Evolutionary conservation across 1,140 invertebrate species (phyloP), one percentile per base, ranked within the genome.

Genomic region (Nylanderia fulva): DNA sequence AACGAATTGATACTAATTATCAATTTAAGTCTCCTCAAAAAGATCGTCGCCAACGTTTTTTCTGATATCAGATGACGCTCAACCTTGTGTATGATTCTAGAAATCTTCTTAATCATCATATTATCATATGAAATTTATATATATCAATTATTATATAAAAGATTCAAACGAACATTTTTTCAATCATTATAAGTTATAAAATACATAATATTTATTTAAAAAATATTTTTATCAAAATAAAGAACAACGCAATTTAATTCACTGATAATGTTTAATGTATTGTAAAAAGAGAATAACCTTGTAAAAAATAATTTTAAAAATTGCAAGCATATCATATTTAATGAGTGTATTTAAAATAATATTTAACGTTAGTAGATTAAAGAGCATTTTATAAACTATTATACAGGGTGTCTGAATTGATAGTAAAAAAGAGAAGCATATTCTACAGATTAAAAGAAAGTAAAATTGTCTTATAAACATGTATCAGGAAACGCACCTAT

Each of bases 1-100:
- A 91, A 89, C 84, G 54, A 90, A 88, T 90, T 91, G 85, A 52
- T 63, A 80, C 71, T 85, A 84, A 91, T 91, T 88, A 83, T 90
- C 88, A 90, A 87, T 90, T 88, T 75, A 79, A 79, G 66, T 86
- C 82, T 86, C 64, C 72, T 88, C 77, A 76, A 88, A 89, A 84
- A 87, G 66, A 79, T 80, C 72, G 48, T 64, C 71, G 72, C 71
- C 79, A 84, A 76, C 84, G 80, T 86, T 86, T 61, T 54, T 72
- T 56, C 56, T 84, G 80, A 0, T 60, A 79, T 76, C 18, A 33
- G 42, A 79, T 79, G 42, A 63, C n/a, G 60, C 39, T 77, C 39
- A 52, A 52, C 9, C 45, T 79, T 79, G 13, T 13, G 21, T 29
- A 15, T 13, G 24, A 66, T 77, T 4, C 8, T 27, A 5, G 4